A percentile compares a stretch with the other conserved stretches of the same genome.
phyloP scores from a whole-genome alignment of 2,113 vertebrate genomes.

The Callipepla californica region DNA sequence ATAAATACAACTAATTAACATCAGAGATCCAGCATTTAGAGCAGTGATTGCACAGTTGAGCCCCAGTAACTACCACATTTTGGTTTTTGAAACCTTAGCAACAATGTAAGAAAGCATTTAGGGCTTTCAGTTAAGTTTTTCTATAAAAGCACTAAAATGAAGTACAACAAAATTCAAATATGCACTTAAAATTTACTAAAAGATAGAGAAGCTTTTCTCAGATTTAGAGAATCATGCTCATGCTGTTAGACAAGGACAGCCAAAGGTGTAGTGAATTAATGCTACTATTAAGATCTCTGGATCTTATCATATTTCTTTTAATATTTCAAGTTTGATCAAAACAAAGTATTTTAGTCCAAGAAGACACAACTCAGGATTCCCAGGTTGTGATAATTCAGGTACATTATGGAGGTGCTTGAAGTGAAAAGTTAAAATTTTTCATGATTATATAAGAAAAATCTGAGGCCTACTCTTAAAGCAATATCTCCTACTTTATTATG shows the following conservation, averaged over 20 bases:
- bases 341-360: neutral
- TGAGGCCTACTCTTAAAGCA: neutral
- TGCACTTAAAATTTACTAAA: neutral
- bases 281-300: neutral
- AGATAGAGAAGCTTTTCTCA: neutral
- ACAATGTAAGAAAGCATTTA: neutral
- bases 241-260: neutral
- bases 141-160: neutral
- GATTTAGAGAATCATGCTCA: neutral
- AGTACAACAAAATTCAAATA: neutral
- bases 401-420: conserved; percentile 11
- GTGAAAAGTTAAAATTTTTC: neutral
- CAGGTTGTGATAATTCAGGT: neutral
- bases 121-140: neutral
- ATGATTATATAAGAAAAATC: conserved; percentile 52
- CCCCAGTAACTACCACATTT: too few species aligned
- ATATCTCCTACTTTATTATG: too few species aligned
- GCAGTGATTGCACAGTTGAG: neutral
- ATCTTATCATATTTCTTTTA: neutral
- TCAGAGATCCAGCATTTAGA: neutral
- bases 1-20: neutral
- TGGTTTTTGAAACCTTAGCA: neutral
- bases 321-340: neutral
- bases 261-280: neutral
- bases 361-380: neutral